phyloP scores from a whole-genome alignment of 2,888 invertebrate species.

The Oligia fasciuncula region DNA sequence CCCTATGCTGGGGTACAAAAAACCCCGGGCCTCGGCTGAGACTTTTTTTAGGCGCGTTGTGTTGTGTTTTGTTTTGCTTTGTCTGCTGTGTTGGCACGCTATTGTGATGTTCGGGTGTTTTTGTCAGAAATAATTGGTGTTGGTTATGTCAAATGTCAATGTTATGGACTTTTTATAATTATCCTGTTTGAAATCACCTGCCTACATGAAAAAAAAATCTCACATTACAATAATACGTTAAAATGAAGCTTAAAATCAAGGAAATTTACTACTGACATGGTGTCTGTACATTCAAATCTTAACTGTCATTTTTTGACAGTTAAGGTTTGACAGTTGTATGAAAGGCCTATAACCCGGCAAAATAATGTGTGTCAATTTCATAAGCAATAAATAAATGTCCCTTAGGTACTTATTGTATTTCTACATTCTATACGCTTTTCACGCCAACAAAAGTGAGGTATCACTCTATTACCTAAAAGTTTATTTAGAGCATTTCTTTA shows the following conservation, averaged over 20 bases:
- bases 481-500: background rate
- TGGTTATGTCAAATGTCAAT: background rate
- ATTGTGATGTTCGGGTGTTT: slow-evolving; percentile 16
- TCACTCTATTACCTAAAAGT: background rate
- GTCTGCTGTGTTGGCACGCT: slow-evolving; percentile 20
- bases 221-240: background rate
- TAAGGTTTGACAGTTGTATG: background rate
- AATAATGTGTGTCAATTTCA: background rate
- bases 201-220: background rate
- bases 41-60: slow-evolving; percentile 33
- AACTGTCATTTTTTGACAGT: background rate
- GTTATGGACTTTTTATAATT: background rate
- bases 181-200: background rate
- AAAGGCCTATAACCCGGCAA: background rate
- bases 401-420: background rate
- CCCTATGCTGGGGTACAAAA: slow-evolving; percentile 35
- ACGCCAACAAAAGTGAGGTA: background rate
- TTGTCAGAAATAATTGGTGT: slow-evolving; percentile 28
- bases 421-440: background rate
- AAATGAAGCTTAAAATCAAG: background rate
- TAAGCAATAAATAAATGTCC: background rate
- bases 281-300: background rate
- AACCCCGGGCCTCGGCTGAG: slow-evolving; percentile 8
- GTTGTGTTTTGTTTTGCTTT: slow-evolving; percentile 33
- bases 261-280: too few relatives aligned